phyloP scores from a whole-genome alignment of 2,797 vertebrate genomes.

The Enteromius paludinosus region DNA sequence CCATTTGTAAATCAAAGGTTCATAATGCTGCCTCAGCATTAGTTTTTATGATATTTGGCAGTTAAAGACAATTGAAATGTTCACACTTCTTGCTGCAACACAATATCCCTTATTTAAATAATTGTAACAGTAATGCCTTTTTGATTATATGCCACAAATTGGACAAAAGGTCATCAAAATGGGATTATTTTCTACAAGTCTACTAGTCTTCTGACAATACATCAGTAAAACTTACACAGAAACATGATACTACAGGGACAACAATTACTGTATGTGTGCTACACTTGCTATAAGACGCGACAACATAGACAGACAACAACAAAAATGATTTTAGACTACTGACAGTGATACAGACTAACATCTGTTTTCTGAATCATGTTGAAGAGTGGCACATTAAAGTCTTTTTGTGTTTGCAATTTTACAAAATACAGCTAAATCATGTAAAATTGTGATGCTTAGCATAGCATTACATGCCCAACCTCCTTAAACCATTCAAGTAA shows the following conservation, averaged over 20 bases:
- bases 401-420: conserved; percentile 15
- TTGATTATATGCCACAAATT: conserved; percentile 5
- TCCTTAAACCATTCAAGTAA: conserved; percentile 17
- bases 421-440: background rate
- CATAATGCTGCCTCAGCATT: background rate
- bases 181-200: background rate
- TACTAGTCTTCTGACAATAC: conserved; percentile 8
- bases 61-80: conserved; percentile 15
- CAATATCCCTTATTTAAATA: background rate
- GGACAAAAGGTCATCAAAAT: background rate
- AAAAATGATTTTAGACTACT: conserved; percentile 11
- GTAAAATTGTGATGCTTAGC: background rate
- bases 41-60: conserved; percentile 39
- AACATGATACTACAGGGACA: conserved; percentile 23
- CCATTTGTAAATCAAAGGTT: background rate
- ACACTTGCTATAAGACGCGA: conserved; percentile 18
- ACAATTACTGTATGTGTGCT: conserved; percentile 21
- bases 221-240: conserved; percentile 1
- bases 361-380: background rate
- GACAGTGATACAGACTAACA: background rate
- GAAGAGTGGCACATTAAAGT: background rate
- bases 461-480: background rate
- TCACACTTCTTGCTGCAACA: background rate
- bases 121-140: background rate
- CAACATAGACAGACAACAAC: background rate